Evolutionary conservation across 2,797 vertebrate genomes (phyloP), one percentile per base, ranked within the genome.

Genomic region (Enteromius trimaculatus): DNA sequence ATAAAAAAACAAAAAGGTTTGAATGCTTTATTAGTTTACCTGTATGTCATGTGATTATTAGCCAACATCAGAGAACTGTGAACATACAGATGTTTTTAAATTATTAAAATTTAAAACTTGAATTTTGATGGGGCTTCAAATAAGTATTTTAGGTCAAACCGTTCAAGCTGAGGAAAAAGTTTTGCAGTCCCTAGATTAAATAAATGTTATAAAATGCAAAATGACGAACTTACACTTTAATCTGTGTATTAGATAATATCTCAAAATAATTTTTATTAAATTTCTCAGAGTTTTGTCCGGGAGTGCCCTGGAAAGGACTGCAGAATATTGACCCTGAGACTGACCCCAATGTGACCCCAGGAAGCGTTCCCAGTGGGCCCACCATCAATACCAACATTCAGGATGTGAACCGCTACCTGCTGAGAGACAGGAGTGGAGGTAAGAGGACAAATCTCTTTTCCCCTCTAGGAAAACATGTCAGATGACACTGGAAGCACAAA

Each of bases 331-430:
- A 99, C 90, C 98, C 98, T 3, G 98, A 99, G 92, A 99, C 96
- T 82, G 98, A 99, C 92, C 98, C 98, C 0, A 98, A 99, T 85
- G 96, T 98, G 93, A 99, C 98, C 84, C 98, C 98, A 86, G 98
- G 98, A 87, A 99, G 98, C 60, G 98, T 99, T 88, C 97, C 96
- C 80, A 99, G 96, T 0, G 97, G 97, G 83, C 98, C 97, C 11
- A 98, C 97, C 89, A 98, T 99, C 90, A 99, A 98, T 91, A 99
- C 98, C 91, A 98, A 98, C 79, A 98, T 99, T 81, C 98, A 98
- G 72, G 98, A 99, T 84, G 98, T 99, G 87, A 98, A 99, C 93
- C 96, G 97, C 90, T 99, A 98, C 94, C 96, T 99, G 90, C 95
- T 99, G 90, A 89, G 95, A 58, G 95, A 96, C 92, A 95, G 98